Base-by-base conservation (phyloP, 2,888 invertebrate genomes). In the Holacanthella duospinosa region DNA sequence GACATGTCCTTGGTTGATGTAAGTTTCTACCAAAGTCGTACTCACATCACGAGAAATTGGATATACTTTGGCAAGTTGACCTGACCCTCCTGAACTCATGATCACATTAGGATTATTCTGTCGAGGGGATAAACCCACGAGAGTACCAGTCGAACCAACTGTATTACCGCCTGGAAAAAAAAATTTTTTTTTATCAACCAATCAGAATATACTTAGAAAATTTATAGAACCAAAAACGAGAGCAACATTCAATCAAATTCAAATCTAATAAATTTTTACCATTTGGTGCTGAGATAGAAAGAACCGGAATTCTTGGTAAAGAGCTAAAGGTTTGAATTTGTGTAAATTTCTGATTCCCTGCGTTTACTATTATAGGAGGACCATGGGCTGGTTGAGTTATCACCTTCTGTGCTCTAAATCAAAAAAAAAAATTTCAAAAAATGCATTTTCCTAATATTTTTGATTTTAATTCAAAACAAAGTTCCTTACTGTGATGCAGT, bases 371-470 rank as follows among this genome's bases (percentile, higher is more conserved):
- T 48, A 74, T 74, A n/a, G 75, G 73, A 21, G 75, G 73, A 3
- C 73, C 74, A 67, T 75, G 76, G 3, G 72, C 68, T 16, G 75
- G 72, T 61, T 75, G 75, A 27, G 75, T 70, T 57, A 76, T 74
- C 53, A 76, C 74, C 69, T 76, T 72, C 61, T 68, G 71, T 56
- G 68, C 48, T 58, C 64, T 66, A 48, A 61, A 26, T 55, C 28
- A 48, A 58, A 29, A 60, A 64, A 61, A 36, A 55, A 60, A 43
- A 54, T 56, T 62, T 43, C n/a, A n/a, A 55, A 26, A 55, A 55
- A 58, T 54, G 12, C 26, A 44, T 54, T 21, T 19, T 27, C 21
- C 6, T 3, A 53, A 53, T 24, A 9, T 6, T 53, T 6, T 24
- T 9, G 9, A 53, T 53, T 26, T 26, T 16, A 28, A 59, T 43